Percentiles rank a stretch among this genome's conserved stretches.
These are phyloP conservation scores for Marisa cornuarietis DNA, from an alignment of 1,140 invertebrate genomes.

Conservation along the genomic window DNA sequence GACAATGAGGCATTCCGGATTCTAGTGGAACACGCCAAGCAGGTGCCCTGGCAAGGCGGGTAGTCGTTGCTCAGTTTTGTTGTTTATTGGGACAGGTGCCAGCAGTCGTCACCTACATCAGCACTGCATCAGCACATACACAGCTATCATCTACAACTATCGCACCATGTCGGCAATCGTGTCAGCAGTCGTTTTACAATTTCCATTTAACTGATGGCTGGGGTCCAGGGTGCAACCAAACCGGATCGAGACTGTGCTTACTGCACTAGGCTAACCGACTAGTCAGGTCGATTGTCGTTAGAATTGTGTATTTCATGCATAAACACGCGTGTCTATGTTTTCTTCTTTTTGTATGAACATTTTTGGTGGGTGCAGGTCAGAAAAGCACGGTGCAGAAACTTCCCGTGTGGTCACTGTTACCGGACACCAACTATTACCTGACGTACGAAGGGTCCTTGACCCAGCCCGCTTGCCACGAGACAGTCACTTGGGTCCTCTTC, in stretches of 20 bases:
- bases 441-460: slow-evolving; percentile 66
- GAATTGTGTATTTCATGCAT: background rate
- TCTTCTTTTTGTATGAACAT: background rate
- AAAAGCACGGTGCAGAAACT: slow-evolving; percentile 38
- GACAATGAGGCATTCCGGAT: slow-evolving; percentile 7
- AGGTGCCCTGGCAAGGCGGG: slow-evolving; percentile 23
- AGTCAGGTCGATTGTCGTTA: background rate
- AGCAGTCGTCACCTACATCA: background rate
- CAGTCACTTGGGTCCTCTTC: slow-evolving; percentile 64
- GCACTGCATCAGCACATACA: background rate
- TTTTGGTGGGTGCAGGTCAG: slow-evolving; percentile 36
- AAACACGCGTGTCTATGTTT: background rate
- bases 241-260: too few species aligned
- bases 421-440: slow-evolving; percentile 57
- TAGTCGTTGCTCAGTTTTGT: background rate
- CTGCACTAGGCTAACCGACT: too few species aligned
- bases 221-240: background rate
- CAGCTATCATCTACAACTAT: background rate
- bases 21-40: slow-evolving; percentile 15
- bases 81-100: too few species aligned
- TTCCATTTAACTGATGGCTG: background rate
- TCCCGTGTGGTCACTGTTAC: slow-evolving; percentile 48
- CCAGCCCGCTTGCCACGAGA: slow-evolving; percentile 63
- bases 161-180: background rate
- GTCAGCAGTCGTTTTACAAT: background rate